These are phyloP conservation scores for Petrocephalus schoutedeni DNA, from an alignment of 2,797 vertebrate genomes.

Conservation along the genomic window DNA sequence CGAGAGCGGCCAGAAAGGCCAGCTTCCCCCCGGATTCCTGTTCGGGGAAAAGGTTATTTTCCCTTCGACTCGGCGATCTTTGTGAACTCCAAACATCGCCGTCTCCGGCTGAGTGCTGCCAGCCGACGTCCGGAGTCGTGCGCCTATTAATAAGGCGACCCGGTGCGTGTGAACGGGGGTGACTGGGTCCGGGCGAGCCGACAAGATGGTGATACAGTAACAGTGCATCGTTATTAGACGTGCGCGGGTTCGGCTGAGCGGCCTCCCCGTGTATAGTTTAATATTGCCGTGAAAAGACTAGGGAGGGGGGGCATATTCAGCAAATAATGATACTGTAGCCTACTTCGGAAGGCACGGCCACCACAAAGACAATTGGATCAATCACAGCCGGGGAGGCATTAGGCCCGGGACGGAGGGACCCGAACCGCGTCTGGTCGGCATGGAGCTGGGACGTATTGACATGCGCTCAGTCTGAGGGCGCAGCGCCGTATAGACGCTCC, in stretches of 20 bases:
- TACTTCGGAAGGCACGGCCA: background rate
- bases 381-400: background rate
- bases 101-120: background rate
- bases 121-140: background rate
- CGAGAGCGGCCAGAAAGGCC: background rate
- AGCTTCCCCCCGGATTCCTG: background rate
- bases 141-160: background rate
- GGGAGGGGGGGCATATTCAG: background rate
- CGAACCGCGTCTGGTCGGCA: background rate
- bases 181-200: background rate
- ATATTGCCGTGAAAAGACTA: background rate
- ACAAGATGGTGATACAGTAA: constrained; percentile 16
- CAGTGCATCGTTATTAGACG: too few species aligned
- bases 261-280: background rate
- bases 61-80: background rate
- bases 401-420: background rate
- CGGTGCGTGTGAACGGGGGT: background rate
- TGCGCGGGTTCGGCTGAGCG: background rate
- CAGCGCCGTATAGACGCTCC: background rate
- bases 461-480: background rate
- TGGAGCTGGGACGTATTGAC: background rate
- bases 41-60: background rate
- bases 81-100: background rate
- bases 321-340: background rate
- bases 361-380: background rate